Evolutionary conservation across 2,797 vertebrate genomes (phyloP).

Genomic region (Gorsachius magnificus): DNA sequence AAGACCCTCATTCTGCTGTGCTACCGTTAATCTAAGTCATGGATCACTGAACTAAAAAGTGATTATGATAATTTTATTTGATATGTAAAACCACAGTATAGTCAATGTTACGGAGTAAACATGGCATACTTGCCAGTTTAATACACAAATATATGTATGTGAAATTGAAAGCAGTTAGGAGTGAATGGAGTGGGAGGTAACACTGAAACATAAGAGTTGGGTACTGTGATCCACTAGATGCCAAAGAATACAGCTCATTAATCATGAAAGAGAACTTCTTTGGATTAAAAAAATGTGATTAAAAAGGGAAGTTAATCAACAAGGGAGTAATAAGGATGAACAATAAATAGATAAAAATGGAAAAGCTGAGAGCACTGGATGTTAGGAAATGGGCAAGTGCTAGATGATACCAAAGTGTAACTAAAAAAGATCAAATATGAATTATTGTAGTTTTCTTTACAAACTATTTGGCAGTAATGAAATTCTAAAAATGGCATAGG

Average conservation of each 20-base stretch:
- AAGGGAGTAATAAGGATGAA: background rate
- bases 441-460: background rate
- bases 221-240: background rate
- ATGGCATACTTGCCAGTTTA: background rate
- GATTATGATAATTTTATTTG: background rate
- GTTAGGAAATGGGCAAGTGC: background rate
- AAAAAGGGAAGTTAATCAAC: slow-evolving; percentile 6
- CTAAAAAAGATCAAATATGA: background rate
- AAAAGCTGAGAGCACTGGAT: background rate
- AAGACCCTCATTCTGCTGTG: background rate
- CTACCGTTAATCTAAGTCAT: background rate
- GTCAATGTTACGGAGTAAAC: background rate
- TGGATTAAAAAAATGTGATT: background rate
- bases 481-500: background rate
- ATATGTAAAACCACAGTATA: background rate
- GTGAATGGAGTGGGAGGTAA: background rate
- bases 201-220: background rate
- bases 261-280: background rate
- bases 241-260: background rate
- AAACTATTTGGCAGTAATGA: background rate
- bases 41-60: background rate
- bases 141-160: background rate
- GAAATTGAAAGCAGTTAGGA: background rate
- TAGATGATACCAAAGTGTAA: background rate
- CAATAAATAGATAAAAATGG: slow-evolving; percentile 9